Evolutionary conservation across 2,113 vertebrate species (phyloP).

Genomic region (Scomber colias): DNA sequence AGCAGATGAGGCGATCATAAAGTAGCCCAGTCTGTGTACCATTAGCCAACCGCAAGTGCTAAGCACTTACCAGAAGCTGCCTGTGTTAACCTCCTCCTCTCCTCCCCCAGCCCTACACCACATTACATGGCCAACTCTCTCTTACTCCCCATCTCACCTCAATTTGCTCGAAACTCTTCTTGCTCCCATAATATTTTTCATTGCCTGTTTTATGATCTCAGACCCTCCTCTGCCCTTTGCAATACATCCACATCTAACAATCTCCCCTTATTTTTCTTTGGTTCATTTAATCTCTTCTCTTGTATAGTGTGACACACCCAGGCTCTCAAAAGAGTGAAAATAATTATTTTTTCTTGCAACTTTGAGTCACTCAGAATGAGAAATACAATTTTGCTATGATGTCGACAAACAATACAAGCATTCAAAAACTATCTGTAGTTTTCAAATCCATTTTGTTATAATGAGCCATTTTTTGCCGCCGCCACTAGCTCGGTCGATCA

Average conservation of each 20-base stretch:
- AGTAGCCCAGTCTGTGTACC: constrained; percentile 63
- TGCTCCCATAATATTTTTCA: constrained; percentile 20
- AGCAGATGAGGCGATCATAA: constrained; percentile 61
- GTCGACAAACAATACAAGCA: constrained; percentile 38
- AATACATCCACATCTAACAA: constrained; percentile 1
- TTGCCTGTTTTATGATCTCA: constrained; percentile 38
- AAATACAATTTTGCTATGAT: constrained; percentile 32
- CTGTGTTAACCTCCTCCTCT: constrained; percentile 64
- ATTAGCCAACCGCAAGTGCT: constrained; percentile 75
- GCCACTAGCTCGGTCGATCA: constrained; percentile 17
- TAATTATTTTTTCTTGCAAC: constrained; percentile 30
- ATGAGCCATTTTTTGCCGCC: constrained; percentile 17
- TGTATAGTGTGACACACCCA: neutral
- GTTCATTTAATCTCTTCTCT: constrained; percentile 24
- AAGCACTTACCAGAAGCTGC: constrained; percentile 75
- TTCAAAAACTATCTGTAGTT: constrained; percentile 55
- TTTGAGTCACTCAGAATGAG: constrained; percentile 32
- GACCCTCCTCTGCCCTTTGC: neutral
- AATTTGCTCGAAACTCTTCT: constrained; percentile 35
- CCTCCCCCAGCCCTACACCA: constrained; percentile 4
- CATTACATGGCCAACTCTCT: constrained; percentile 1
- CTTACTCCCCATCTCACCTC: constrained; percentile 9
- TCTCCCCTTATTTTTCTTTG: constrained; percentile 32
- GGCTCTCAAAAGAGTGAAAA: constrained; percentile 44
- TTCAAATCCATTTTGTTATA: constrained; percentile 45